Evolutionary conservation across 2,113 vertebrate species (phyloP).

Genomic region (Corvus moneduloides): DNA sequence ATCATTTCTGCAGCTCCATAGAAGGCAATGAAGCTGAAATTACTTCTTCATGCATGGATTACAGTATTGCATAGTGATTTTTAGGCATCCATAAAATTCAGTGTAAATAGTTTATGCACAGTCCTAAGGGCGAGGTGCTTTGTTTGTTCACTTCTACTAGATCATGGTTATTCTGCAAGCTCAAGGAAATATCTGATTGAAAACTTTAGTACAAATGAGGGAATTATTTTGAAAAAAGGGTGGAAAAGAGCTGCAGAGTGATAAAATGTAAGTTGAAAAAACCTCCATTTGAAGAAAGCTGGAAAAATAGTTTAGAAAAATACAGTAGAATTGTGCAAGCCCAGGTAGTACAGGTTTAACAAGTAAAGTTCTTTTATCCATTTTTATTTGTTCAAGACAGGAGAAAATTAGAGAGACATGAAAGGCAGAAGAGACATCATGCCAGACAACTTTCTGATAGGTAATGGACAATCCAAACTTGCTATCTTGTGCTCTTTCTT

Average conservation of each 20-base stretch:
- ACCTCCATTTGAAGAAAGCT: background rate
- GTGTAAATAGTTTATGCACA: background rate
- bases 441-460: background rate
- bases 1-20: background rate
- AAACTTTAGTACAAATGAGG: background rate
- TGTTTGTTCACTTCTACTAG: background rate
- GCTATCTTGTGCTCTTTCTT: background rate
- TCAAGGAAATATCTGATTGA: background rate
- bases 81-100: conserved; percentile 20
- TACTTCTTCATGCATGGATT: conserved; percentile 20
- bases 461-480: background rate
- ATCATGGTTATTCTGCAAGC: background rate
- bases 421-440: background rate
- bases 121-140: background rate
- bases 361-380: background rate
- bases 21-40: conserved; percentile 31
- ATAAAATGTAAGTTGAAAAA: background rate
- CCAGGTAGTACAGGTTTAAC: background rate
- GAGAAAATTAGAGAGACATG: background rate
- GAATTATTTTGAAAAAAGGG: background rate
- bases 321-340: background rate
- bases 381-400: background rate
- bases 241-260: background rate
- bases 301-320: background rate
- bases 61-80: background rate